These are phyloP conservation scores for Notoglanidium macrostoma DNA, from an alignment of 2,797 vertebrate species.

Conservation along the genomic window DNA sequence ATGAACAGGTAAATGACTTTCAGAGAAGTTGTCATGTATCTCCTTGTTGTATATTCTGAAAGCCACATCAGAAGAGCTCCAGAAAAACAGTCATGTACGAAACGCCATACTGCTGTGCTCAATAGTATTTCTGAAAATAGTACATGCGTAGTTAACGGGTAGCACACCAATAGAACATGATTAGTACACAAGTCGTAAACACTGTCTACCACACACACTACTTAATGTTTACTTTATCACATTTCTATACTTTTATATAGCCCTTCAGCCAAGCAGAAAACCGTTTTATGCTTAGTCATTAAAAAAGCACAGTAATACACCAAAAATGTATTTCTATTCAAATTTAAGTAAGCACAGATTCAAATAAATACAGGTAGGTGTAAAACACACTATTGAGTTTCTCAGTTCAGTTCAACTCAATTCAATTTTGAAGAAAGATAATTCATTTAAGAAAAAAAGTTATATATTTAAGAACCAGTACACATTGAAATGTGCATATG, in stretches of 20 bases:
- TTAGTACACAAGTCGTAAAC: neutral
- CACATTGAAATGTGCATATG: neutral
- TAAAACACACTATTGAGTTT: neutral
- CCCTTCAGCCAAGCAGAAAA: neutral
- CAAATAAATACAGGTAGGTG: conserved; percentile 5
- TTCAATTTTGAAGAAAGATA: neutral
- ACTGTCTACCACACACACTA: neutral
- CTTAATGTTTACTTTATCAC: neutral
- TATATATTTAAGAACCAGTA: neutral
- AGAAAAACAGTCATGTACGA: neutral
- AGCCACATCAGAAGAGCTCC: neutral
- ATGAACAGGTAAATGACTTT: conserved; percentile 84
- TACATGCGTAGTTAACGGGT: neutral
- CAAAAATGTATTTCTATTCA: conserved; percentile 8
- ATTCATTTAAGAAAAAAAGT: neutral
- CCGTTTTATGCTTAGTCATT: conserved; percentile 2
- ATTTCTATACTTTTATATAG: neutral
- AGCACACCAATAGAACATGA: neutral
- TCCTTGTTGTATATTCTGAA: neutral
- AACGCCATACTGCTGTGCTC: neutral
- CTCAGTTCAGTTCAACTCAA: neutral
- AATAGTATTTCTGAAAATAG: neutral
- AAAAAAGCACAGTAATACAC: neutral
- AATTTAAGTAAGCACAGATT: neutral
- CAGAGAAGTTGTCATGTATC: neutral